Base-by-base conservation (phyloP, 2,113 vertebrate genomes). In the Nothocercus julius region DNA sequence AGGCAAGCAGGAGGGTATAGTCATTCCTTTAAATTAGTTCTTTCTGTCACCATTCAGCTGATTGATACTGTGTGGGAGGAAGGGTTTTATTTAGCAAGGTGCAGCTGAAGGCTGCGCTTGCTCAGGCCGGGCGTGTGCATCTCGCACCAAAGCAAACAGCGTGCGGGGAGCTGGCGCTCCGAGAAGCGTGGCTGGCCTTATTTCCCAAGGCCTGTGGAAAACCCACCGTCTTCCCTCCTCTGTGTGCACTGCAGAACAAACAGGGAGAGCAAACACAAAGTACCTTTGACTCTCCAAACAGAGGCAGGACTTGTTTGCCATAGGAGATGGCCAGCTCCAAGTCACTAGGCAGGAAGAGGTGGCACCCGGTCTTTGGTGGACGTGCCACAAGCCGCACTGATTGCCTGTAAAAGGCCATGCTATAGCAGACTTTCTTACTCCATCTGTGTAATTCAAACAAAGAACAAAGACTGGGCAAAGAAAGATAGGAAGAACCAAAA, bases 241-340 rank as follows among this genome's bases (percentile, higher is more conserved):
- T 73, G 1, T 68, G 61, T 58, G 88, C 38, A 13, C 44, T 91
- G 58, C 95, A 72, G 84, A 94, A 86, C 90, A 97, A 96, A 96
- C 69, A 94, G 62, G 81, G 42, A 85, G 54, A 51, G 74, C 89
- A 58, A 94, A 95, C 66, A 84, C 32, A 87, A 90, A 54, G 76
- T 84, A 94, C 94, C 95, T 97, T 96, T 95, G 96, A 84, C 85
- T 97, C 74, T 87, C 82, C 78, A 95, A 78, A 97, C 81, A 92
- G 67, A 91, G 75, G 62, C 92, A 96, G 78, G 56, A 53, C 74
- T 70, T 89, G 47, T 97, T 97, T 97, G 96, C 94, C 74, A 4
- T 78, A 85, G 64, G 22, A 69, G 59, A 36, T 54, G 78, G 93
- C 64, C 82, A 89, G 66, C 53, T 94, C 84, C 25, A 21, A 19